Conservation (phyloP, 2,113 vertebrate species). For the Syrrhaptes paradoxus region DNA sequence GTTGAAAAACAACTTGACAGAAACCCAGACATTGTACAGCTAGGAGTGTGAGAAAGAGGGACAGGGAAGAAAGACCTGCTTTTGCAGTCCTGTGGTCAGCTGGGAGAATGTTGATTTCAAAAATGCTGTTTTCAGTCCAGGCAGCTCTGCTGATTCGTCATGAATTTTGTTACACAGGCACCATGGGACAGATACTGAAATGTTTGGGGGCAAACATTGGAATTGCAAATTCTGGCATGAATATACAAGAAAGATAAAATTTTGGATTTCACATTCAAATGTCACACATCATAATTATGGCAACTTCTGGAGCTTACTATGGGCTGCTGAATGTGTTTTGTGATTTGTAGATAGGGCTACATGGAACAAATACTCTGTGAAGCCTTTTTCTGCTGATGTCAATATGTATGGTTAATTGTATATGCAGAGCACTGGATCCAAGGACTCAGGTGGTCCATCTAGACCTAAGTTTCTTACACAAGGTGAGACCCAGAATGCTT, state of each 20-base stretch:
- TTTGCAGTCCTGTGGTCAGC: background rate
- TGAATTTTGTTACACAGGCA: background rate
- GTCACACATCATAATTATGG: conserved; percentile 23
- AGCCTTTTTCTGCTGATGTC: background rate
- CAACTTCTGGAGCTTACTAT: background rate
- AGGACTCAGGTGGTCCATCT: background rate
- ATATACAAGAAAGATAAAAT: background rate
- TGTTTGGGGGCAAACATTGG: background rate
- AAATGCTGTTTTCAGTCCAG: background rate
- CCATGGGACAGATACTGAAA: background rate
- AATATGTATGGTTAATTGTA: background rate
- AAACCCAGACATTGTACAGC: background rate
- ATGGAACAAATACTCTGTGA: background rate
- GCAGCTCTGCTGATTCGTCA: background rate
- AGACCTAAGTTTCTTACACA: background rate
- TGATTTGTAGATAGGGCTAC: background rate
- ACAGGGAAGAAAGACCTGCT: background rate
- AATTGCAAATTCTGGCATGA: background rate
- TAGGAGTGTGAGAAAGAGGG: background rate
- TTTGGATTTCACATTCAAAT: conserved; percentile 1
- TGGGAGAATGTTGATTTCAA: conserved; percentile 1
- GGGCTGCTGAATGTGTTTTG: background rate
- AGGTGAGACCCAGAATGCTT: background rate
- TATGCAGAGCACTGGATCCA: background rate
- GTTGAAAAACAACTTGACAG: background rate